Evolutionary conservation across 2,888 invertebrate genomes (phyloP).

Genomic region (Seira musarum): DNA sequence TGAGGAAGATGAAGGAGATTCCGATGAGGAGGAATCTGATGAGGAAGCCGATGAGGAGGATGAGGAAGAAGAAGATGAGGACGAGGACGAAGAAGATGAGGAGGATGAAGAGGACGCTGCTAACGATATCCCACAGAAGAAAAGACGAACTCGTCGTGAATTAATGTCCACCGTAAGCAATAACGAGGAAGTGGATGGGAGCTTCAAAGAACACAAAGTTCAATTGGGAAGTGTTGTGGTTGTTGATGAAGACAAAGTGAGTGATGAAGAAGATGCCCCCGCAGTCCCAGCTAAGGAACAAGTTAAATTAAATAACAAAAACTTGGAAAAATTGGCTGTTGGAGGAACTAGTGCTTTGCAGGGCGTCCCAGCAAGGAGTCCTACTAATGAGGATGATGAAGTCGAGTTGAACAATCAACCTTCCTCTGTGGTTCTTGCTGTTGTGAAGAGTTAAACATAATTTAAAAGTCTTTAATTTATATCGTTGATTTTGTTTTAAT

Average conservation of each 20-base stretch:
- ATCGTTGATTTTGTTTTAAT: background rate
- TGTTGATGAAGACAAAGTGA: background rate
- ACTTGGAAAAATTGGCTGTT: background rate
- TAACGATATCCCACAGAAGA: background rate
- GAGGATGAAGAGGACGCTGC: slow-evolving; percentile 51
- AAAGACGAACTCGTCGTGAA: background rate
- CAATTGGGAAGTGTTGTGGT: slow-evolving; percentile 8
- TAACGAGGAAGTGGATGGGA: background rate
- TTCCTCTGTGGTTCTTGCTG: background rate
- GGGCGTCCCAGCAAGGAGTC: slow-evolving; percentile 43
- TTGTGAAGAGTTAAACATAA: background rate
- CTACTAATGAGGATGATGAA: slow-evolving; percentile 63
- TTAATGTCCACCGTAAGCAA: background rate
- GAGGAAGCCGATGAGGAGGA: slow-evolving; percentile 34
- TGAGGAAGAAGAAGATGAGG: slow-evolving; percentile 38
- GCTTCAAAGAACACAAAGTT: background rate
- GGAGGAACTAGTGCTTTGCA: slow-evolving; percentile 28
- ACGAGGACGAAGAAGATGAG: slow-evolving; percentile 25
- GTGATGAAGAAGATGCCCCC: slow-evolving; percentile 24
- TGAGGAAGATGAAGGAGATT: slow-evolving; percentile 54
- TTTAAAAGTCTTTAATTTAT: background rate
- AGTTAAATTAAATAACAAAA: background rate
- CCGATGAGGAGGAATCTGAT: slow-evolving; percentile 41
- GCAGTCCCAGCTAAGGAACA: slow-evolving; percentile 2
- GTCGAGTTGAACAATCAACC: slow-evolving; percentile 28